Evolutionary conservation across 2,113 vertebrate genomes (phyloP), one percentile per base, ranked within the genome.

Genomic region (Marmota monax): DNA sequence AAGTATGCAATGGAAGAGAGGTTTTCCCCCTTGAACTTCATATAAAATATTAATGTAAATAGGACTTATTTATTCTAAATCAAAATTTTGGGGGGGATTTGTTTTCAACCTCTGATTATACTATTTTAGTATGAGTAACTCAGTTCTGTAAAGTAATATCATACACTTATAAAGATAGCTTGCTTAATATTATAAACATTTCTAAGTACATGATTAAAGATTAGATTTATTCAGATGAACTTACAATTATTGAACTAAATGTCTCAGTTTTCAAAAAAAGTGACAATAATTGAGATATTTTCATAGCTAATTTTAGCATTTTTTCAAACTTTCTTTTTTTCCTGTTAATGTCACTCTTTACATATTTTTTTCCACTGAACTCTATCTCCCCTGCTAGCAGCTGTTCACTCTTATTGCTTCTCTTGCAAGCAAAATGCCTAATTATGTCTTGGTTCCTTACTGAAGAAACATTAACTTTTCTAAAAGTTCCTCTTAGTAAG

Each of bases 111-210:
- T 87, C 65, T 83, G 37, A 67, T 51, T 73, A 79, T 27, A 29
- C 4, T 51, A 83, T 42, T 13, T 77, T 32, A 37, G 84, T 48
- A 42, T 45, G 67, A 53, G 17, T 16, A 25, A 34, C 70, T 67
- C 20, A 58, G 1, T 56, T 63, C 8, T 27, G 29, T 61, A 84
- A 42, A 18, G 12, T 72, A 48, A 76, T 91, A 74, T 77, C 29
- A 61, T 25, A 91, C 77, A 45, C 27, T 88, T 95, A 48, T 13
- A 82, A 70, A 70, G 3, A 20, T 0, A 73, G 4, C 74, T 69
- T 34, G 56, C 39, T 87, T 42, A 79, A 29, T 70, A 56, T 88
- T 37, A 85, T 8, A 92, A 92, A 51, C 56, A 95, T 70, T 83
- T 32, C 6, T 48, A 72, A 67, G 58, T 84, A 34, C 0, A 0